A percentile compares a stretch with the other conserved stretches of the same genome.
phyloP scores from a whole-genome alignment of 2,888 invertebrate genomes.

The Aspidiotus rigidus region DNA sequence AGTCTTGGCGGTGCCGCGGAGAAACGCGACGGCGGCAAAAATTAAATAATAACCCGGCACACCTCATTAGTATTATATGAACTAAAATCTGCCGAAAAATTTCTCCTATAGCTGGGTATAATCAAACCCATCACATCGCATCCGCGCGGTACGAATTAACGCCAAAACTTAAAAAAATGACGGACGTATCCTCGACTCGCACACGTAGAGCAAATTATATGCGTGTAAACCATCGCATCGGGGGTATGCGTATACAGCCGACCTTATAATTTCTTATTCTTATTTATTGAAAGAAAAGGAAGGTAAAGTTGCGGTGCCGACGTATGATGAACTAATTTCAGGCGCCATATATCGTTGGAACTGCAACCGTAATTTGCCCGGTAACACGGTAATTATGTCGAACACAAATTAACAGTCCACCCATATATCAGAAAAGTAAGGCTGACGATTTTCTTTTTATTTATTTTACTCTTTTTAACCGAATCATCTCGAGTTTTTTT shows the following conservation, averaged over 20 bases:
- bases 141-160: not conserved
- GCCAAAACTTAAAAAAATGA: not conserved
- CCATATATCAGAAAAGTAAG: not conserved
- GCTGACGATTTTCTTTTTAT: not conserved
- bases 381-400: constrained; percentile 4
- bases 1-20: not conserved
- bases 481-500: not conserved
- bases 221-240: not conserved
- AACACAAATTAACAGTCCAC: not conserved
- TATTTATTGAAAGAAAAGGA: constrained; percentile 4
- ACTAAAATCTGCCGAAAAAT: not conserved
- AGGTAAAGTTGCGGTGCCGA: not conserved
- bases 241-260: not conserved
- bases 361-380: constrained; percentile 4
- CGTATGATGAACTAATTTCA: constrained; percentile 14
- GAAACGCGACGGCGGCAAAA: not conserved
- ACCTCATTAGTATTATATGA: not conserved
- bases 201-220: not conserved
- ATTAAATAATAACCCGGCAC: constrained; percentile 4
- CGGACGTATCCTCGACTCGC: not conserved
- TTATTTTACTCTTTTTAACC: not conserved
- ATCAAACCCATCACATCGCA: constrained; percentile 1
- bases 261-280: constrained; percentile 1
- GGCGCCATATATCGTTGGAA: constrained; percentile 15
- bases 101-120: no score